A percentile compares a stretch with the other conserved stretches of the same genome.
Conservation (phyloP, 2,888 invertebrate genomes). For the Phalera bucephala region DNA sequence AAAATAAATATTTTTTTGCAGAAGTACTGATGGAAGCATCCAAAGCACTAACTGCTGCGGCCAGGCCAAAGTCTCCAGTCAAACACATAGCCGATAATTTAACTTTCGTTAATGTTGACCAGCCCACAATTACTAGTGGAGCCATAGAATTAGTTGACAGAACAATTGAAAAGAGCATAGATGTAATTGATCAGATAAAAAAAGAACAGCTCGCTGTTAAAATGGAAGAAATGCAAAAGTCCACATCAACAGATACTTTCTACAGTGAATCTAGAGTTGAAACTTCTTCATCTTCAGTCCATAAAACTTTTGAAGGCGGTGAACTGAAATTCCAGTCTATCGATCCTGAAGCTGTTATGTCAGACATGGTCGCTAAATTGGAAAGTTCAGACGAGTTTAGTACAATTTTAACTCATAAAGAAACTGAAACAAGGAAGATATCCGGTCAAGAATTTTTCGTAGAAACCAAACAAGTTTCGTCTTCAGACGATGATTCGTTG, state of each 20-base stretch:
- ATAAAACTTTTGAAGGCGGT: conserved; percentile 61
- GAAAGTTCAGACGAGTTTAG: conserved; percentile 57
- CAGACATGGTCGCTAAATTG: conserved; percentile 71
- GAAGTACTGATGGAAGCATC: conserved; percentile 66
- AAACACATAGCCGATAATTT: conserved; percentile 75
- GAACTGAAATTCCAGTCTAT: conserved; percentile 69
- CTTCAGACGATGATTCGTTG: conserved; percentile 75
- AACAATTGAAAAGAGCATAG: conserved; percentile 70
- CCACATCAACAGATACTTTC: conserved; percentile 64
- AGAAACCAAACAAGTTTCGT: conserved; percentile 75
- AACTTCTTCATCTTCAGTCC: conserved; percentile 72
- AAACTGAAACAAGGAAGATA: conserved; percentile 75
- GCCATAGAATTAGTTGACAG: conserved; percentile 81
- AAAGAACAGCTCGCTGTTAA: conserved; percentile 69
- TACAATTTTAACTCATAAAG: conserved; percentile 77
- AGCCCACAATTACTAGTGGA: conserved; percentile 79
- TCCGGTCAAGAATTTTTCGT: conserved; percentile 76
- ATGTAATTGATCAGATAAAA: conserved; percentile 69
- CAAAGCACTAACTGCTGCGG: conserved; percentile 59
- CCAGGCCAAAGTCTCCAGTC: conserved; percentile 73
- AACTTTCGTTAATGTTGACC: conserved; percentile 75
- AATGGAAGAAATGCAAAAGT: conserved; percentile 69
- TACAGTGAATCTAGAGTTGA: conserved; percentile 68
- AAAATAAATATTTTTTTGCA: conserved; percentile 54
- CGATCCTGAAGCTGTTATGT: conserved; percentile 67